Conservation (phyloP, 2,113 vertebrate species). For the Nibea albiflora region DNA sequence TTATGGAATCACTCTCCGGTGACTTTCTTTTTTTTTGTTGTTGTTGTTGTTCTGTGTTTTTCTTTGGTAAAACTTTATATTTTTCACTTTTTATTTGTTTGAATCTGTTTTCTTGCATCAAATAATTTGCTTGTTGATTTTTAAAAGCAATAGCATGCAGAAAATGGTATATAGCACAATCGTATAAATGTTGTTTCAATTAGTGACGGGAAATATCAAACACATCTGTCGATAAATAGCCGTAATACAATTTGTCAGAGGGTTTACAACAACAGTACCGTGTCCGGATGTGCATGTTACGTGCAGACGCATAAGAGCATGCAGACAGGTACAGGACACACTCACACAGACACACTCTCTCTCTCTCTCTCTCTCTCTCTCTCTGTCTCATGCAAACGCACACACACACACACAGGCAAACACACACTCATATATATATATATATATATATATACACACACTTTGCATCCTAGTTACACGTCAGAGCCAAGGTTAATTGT, state of each 20-base stretch:
- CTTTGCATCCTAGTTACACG: slow-evolving; percentile 55
- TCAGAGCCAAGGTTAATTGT: slow-evolving; percentile 69
- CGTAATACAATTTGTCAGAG: slow-evolving; percentile 72
- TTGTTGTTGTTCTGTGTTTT: slow-evolving; percentile 69
- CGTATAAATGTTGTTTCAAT: slow-evolving; percentile 80
- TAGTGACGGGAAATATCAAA: slow-evolving; percentile 84
- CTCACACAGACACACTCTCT: slow-evolving; percentile 43
- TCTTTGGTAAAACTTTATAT: slow-evolving; percentile 78
- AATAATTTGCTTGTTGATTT: slow-evolving; percentile 84
- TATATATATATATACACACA: slow-evolving; percentile 12
- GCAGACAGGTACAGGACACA: slow-evolving; percentile 64
- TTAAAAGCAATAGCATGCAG: slow-evolving; percentile 98
- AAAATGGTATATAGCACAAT: slow-evolving; percentile 94
- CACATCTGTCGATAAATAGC: slow-evolving; percentile 82
- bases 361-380: slow-evolving; percentile 39
- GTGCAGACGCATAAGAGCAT: slow-evolving; percentile 72
- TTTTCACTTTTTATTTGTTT: slow-evolving; percentile 75
- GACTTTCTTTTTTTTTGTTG: slow-evolving; percentile 61
- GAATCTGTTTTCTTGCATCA: slow-evolving; percentile 84
- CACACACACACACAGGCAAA: slow-evolving; percentile 14
- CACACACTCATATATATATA: slow-evolving; percentile 4
- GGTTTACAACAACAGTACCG: slow-evolving; percentile 77
- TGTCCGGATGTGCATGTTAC: slow-evolving; percentile 69
- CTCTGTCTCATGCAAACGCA: slow-evolving; percentile 29
- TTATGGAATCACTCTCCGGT: slow-evolving; percentile 76